phyloP scores from a whole-genome alignment of 2,888 invertebrate genomes.

The Xestia xanthographa region DNA sequence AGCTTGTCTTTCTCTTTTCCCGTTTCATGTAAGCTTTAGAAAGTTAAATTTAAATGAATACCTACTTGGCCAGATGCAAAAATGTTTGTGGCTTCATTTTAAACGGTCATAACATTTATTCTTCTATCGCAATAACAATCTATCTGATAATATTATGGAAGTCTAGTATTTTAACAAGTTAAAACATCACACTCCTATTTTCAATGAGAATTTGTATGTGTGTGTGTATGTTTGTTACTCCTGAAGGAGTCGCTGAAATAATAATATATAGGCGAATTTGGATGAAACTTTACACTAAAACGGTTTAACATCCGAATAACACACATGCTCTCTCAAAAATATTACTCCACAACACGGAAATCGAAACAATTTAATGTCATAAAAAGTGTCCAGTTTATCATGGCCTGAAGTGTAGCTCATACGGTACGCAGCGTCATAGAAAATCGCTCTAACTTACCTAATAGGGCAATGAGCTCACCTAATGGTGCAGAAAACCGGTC shows the following conservation, averaged over 20 bases:
- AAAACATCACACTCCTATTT: background rate
- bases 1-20: background rate
- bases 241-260: background rate
- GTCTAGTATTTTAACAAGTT: background rate
- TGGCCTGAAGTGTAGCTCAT: constrained; percentile 40
- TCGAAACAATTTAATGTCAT: background rate
- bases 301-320: background rate
- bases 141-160: background rate
- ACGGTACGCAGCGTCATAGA: constrained; percentile 57
- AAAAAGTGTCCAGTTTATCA: background rate
- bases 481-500: constrained; percentile 74
- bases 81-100: background rate
- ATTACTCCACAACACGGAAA: background rate
- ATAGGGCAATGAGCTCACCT: constrained; percentile 65
- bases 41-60: background rate
- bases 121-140: too few species aligned
- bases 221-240: background rate
- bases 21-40: background rate
- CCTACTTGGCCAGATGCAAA: background rate
- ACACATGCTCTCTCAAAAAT: background rate
- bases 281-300: background rate
- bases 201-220: background rate
- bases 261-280: background rate
- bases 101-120: background rate
- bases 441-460: constrained; percentile 62